Conservation (phyloP, 2,888 invertebrate genomes). For the Zaprionus obscuricornis region DNA sequence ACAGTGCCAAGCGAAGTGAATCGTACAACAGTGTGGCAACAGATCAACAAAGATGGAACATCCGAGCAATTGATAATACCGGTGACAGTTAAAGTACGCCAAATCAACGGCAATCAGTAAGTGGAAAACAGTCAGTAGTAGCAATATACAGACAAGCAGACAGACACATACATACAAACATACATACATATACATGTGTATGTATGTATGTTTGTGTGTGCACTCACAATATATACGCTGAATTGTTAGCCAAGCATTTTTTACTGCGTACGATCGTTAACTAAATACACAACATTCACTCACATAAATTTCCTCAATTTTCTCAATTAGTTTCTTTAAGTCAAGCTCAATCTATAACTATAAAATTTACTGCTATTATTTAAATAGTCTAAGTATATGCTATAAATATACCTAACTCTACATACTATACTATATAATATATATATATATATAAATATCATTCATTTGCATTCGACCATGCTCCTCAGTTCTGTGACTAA, state of each 20-base stretch:
- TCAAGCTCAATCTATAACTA: constrained; percentile 5
- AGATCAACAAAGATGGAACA: constrained; percentile 88
- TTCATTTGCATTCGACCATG: constrained; percentile 56
- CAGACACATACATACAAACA: too few species aligned
- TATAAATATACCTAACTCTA: too few species aligned
- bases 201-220: too few species aligned
- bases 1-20: constrained; percentile 96
- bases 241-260: constrained; percentile 30
- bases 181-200: too few species aligned
- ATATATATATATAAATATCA: constrained; percentile 41
- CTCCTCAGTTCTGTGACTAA: constrained; percentile 61
- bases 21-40: constrained; percentile 96
- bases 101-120: constrained; percentile 83
- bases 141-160: too few species aligned
- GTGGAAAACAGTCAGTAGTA: too few species aligned
- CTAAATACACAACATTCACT: constrained; percentile 10
- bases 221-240: neutral
- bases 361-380: neutral
- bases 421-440: neutral
- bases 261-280: too few species aligned
- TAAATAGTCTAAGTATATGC: too few species aligned
- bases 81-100: constrained; percentile 81
- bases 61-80: constrained; percentile 81
- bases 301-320: constrained; percentile 17
- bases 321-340: constrained; percentile 16